Conservation (phyloP, 53 echinoderm and acorn worm species). For the Temnopleurus reevesii region DNA sequence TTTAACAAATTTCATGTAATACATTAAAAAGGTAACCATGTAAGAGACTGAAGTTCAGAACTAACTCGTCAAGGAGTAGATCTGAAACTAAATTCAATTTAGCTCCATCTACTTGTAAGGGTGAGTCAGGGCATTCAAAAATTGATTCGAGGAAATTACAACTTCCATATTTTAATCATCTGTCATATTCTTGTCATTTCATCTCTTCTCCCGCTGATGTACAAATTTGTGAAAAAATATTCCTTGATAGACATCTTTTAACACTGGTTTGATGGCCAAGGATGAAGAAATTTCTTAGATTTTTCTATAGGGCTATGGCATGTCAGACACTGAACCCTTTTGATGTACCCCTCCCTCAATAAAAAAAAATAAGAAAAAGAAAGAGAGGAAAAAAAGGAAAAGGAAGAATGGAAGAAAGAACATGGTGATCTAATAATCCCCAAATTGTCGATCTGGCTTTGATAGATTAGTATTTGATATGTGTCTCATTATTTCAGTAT, state of each 20-base stretch:
- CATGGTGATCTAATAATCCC: too few species aligned
- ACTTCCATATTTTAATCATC: constrained; percentile 32
- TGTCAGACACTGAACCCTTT: not conserved
- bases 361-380: too few species aligned
- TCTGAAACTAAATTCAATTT: constrained; percentile 29
- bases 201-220: not conserved
- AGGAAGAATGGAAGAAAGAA: too few species aligned
- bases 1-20: too few species aligned
- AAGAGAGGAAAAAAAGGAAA: too few species aligned
- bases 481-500: too few species aligned
- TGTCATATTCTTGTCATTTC: not conserved
- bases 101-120: constrained; percentile 1
- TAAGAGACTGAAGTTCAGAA: not conserved
- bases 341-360: too few species aligned
- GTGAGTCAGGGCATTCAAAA: constrained; percentile 1
- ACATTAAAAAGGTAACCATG: not conserved
- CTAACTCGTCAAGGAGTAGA: not conserved
- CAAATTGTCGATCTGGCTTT: not conserved
- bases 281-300: not conserved
- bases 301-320: not conserved
- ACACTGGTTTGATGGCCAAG: not conserved
- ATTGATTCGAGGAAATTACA: constrained; percentile 17
- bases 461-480: not conserved
- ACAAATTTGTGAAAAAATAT: not conserved
- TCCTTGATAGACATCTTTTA: constrained; percentile 23